Evolutionary conservation across 2,113 vertebrate genomes (phyloP).

Genomic region (Microcebus tavaratra): DNA sequence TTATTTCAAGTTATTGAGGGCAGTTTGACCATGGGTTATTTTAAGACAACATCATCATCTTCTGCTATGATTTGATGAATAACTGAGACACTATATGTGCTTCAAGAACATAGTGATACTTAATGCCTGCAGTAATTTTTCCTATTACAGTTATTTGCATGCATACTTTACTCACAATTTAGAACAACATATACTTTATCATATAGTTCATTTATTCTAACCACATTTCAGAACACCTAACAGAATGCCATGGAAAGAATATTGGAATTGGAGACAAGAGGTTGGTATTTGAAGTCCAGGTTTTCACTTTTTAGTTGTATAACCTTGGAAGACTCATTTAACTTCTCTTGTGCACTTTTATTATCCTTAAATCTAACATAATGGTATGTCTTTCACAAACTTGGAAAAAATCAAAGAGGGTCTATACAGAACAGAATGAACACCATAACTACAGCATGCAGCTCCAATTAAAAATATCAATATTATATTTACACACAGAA

Average conservation of each 20-base stretch:
- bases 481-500: constrained; percentile 45
- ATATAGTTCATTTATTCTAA: not conserved
- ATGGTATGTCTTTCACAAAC: not conserved
- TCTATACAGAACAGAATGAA: not conserved
- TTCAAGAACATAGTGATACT: not conserved
- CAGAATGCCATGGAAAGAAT: not conserved
- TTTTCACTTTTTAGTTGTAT: constrained; percentile 20
- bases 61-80: not conserved
- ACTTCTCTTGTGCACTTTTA: not conserved
- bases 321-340: not conserved
- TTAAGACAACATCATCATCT: not conserved
- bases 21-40: not conserved
- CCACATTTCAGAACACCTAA: not conserved
- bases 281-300: not conserved
- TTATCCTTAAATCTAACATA: constrained; percentile 7
- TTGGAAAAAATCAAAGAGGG: not conserved
- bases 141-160: not conserved
- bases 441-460: not conserved
- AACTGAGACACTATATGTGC: not conserved
- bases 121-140: not conserved
- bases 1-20: not conserved
- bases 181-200: not conserved
- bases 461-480: constrained; percentile 30
- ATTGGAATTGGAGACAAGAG: not conserved
- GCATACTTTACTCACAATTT: not conserved